These are phyloP conservation scores for Netelia fuscicornis DNA, from an alignment of 2,888 invertebrate genomes.

Conservation along the genomic window DNA sequence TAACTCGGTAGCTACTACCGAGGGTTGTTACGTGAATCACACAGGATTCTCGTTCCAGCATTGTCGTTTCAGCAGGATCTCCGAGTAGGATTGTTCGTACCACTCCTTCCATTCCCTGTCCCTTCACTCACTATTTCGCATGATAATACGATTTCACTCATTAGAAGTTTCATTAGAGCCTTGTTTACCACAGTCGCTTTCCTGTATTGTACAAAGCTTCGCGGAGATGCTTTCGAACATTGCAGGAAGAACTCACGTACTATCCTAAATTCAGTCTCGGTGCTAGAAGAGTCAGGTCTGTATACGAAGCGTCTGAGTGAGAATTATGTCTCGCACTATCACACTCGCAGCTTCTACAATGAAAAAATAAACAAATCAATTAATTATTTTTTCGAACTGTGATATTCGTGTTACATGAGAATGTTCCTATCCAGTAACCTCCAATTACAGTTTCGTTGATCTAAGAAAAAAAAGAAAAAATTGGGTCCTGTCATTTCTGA, in stretches of 20 bases:
- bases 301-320: constrained; percentile 42
- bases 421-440: too few relatives aligned
- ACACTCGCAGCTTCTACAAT: not conserved
- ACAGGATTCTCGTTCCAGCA: constrained; percentile 12
- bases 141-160: constrained; percentile 82
- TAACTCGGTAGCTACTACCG: constrained; percentile 74
- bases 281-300: constrained; percentile 11
- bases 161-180: constrained; percentile 82
- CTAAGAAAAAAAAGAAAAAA: too few relatives aligned
- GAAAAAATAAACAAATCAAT: too few relatives aligned
- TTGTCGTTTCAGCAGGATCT: constrained; percentile 28
- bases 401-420: too few relatives aligned
- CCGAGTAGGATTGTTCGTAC: constrained; percentile 13
- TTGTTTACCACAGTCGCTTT: constrained; percentile 76
- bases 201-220: constrained; percentile 51
- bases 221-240: constrained; percentile 23
- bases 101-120: constrained; percentile 59
- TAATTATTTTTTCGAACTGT: too few relatives aligned
- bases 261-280: not conserved
- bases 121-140: constrained; percentile 73
- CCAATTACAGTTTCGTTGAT: too few relatives aligned
- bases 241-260: not conserved
- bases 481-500: not conserved
- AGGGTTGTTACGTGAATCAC: constrained; percentile 63
- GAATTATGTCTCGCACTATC: constrained; percentile 3